Percentiles rank a stretch among this genome's conserved stretches.
phyloP scores from a whole-genome alignment of 2,113 vertebrate genomes.

The Pseudolaguvia tuberculata region DNA sequence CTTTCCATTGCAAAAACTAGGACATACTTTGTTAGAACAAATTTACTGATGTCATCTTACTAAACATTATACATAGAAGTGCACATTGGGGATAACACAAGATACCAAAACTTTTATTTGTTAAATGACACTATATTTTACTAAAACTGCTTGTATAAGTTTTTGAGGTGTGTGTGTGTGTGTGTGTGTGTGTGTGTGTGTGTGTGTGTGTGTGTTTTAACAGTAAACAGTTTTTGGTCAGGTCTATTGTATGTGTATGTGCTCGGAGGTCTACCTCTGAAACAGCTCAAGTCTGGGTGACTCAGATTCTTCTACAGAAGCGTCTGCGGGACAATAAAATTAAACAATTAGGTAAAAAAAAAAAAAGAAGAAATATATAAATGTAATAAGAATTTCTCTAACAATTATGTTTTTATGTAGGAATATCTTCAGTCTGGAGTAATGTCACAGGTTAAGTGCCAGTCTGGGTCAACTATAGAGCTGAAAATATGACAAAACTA shows the following conservation, averaged over 20 bases:
- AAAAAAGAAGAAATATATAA: not conserved
- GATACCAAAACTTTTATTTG: not conserved
- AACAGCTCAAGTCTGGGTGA: slow-evolving; percentile 62
- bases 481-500: too few relatives aligned
- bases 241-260: not conserved
- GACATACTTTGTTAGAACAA: too few relatives aligned
- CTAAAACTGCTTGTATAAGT: not conserved
- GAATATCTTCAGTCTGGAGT: too few relatives aligned
- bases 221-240: not conserved
- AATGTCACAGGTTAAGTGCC: too few relatives aligned
- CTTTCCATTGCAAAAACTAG: too few relatives aligned
- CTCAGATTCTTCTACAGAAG: slow-evolving; percentile 63
- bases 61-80: not conserved
- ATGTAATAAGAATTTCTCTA: not conserved
- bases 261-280: slow-evolving; percentile 68
- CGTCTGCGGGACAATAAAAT: slow-evolving; percentile 65
- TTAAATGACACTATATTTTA: not conserved
- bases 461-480: too few relatives aligned
- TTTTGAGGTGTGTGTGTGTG: not conserved
- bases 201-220: not conserved
- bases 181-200: too few relatives aligned
- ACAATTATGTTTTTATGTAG: too few relatives aligned
- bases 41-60: too few relatives aligned
- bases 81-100: not conserved
- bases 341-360: not conserved